These are phyloP conservation scores for Alectoris magna DNA, from an alignment of 2,797 vertebrate species.

Conservation along the genomic window DNA sequence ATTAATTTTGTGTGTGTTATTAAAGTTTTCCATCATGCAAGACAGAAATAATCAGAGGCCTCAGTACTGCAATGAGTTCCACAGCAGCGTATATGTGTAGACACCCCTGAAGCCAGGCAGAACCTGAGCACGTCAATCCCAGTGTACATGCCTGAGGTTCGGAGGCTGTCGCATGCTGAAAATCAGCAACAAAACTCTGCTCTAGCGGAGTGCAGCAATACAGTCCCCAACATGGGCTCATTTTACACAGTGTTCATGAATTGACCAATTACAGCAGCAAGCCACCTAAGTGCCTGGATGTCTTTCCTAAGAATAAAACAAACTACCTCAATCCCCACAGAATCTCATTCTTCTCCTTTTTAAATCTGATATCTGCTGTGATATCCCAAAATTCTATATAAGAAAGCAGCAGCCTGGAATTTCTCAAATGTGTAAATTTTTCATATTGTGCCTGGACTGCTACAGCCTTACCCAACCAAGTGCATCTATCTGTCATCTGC, in stretches of 20 bases:
- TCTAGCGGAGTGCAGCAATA: not conserved
- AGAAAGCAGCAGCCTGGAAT: constrained; percentile 12
- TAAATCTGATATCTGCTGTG: constrained; percentile 13
- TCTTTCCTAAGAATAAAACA: not conserved
- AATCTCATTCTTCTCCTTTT: constrained; percentile 3
- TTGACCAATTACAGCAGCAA: not conserved
- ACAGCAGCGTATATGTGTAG: accelerated
- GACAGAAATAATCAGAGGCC: constrained; percentile 1
- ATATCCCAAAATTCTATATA: constrained; percentile 14
- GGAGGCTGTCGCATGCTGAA: not conserved
- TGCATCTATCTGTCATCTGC: constrained; percentile 75
- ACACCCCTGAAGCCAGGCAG: not conserved
- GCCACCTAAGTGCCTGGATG: not conserved
- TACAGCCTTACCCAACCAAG: constrained; percentile 57
- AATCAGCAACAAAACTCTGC: not conserved
- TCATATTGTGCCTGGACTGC: constrained; percentile 4
- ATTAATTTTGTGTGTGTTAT: constrained; percentile 39
- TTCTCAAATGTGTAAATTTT: constrained; percentile 41
- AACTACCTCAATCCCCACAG: not conserved
- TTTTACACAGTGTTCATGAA: not conserved
- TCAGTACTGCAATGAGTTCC: not conserved
- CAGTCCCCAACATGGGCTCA: not conserved
- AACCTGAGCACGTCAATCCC: not conserved
- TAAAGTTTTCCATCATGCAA: constrained; percentile 64
- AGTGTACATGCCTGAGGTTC: not conserved